Percentiles rank a stretch among this genome's conserved stretches.
These are phyloP conservation scores for Meteorus cinctellus DNA, from an alignment of 2,888 invertebrate genomes.

Conservation along the genomic window DNA sequence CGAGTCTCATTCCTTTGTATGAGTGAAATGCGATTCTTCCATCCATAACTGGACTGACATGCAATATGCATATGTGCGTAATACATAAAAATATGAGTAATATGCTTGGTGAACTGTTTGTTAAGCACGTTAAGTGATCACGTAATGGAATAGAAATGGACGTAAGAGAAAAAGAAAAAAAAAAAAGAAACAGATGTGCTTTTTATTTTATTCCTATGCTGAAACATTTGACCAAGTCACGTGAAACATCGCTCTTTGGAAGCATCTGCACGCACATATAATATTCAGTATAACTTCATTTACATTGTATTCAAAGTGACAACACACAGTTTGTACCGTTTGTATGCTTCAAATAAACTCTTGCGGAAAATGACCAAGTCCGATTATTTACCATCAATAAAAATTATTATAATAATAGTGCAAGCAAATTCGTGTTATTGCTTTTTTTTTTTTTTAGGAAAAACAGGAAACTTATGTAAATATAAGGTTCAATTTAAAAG, in stretches of 20 bases:
- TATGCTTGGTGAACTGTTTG: not conserved
- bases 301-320: conserved; percentile 69
- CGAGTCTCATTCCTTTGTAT: not conserved
- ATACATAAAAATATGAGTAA: not conserved
- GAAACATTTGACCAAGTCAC: not conserved
- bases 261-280: conserved; percentile 41
- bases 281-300: conserved; percentile 59
- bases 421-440: not conserved
- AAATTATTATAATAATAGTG: not conserved
- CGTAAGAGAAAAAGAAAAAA: not conserved
- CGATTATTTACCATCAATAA: not conserved
- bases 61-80: not conserved
- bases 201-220: not conserved
- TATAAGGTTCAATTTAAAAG: conserved; percentile 58
- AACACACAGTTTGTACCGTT: conserved; percentile 72
- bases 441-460: not conserved
- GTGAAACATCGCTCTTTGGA: not conserved
- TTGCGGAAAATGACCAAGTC: conserved; percentile 57
- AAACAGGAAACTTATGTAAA: conserved; percentile 22
- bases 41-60: not conserved
- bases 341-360: conserved; percentile 73
- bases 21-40: not conserved
- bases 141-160: not conserved
- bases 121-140: not conserved
- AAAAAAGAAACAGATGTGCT: not conserved